Evolutionary conservation across 2,888 invertebrate genomes (phyloP).

Genomic region (Ischnura elegans): DNA sequence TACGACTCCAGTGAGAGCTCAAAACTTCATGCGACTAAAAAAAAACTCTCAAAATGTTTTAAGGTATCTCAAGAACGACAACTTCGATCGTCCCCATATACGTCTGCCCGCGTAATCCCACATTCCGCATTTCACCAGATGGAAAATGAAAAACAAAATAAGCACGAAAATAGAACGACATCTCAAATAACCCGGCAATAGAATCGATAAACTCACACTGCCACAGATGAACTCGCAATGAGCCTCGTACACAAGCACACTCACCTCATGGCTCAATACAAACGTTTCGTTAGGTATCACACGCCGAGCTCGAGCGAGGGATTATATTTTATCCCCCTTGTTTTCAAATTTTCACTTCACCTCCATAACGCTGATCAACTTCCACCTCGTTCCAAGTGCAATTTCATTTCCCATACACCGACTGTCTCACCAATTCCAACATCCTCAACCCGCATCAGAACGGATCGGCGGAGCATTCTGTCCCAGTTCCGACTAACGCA

Average conservation of each 20-base stretch:
- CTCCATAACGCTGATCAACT: not conserved
- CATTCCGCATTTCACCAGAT: not conserved
- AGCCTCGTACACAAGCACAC: not conserved
- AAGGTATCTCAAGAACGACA: not conserved
- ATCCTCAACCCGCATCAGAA: not conserved
- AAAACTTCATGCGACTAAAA: not conserved
- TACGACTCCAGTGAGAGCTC: not conserved
- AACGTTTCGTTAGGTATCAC: not conserved
- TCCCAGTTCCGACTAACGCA: not conserved
- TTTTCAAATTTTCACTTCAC: not conserved
- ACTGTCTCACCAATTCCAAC: not conserved
- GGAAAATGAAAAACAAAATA: not conserved
- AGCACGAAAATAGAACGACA: not conserved
- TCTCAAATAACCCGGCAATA: not conserved
- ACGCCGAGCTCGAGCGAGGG: not conserved
- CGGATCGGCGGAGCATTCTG: not conserved
- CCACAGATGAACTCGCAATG: too few species aligned
- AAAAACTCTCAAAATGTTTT: not conserved
- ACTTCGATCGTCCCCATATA: not conserved
- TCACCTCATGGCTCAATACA: not conserved
- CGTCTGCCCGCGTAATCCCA: not conserved
- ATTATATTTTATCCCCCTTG: not conserved
- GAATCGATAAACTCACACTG: not conserved
- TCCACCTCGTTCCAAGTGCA: not conserved
- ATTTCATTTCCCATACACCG: slow-evolving; percentile 20